These are phyloP conservation scores for Zaprionus africanus DNA, from an alignment of 1,140 invertebrate species.

Conservation along the genomic window DNA sequence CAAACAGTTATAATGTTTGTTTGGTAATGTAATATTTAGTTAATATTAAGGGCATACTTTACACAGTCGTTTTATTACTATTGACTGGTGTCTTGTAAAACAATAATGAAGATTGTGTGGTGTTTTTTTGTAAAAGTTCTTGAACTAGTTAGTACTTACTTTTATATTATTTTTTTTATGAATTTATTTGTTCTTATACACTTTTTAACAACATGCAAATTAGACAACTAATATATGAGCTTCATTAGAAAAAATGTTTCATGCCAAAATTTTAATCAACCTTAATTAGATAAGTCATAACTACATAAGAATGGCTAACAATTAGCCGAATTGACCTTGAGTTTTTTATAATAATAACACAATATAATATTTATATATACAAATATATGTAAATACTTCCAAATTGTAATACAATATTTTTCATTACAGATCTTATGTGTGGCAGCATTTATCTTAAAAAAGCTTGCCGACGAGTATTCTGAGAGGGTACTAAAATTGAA, in stretches of 20 bases:
- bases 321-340: no score
- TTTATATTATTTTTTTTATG: background rate
- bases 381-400: no score
- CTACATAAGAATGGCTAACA: no score
- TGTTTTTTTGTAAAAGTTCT: background rate
- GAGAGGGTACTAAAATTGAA: constrained; percentile 53
- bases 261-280: no score
- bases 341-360: no score
- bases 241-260: background rate
- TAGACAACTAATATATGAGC: no score
- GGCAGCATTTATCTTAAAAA: constrained; percentile 52
- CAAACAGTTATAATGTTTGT: background rate
- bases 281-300: no score
- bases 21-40: constrained; percentile 3
- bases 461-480: constrained; percentile 64
- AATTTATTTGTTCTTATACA: background rate
- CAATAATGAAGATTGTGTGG: background rate
- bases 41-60: background rate
- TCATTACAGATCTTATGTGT: constrained; percentile 47
- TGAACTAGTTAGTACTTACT: background rate
- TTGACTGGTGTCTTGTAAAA: background rate
- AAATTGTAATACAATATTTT: background rate
- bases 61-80: background rate
- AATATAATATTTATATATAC: no score
- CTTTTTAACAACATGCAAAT: no score